Percentiles rank a stretch among this genome's conserved stretches.
Conservation (phyloP, 2,888 invertebrate genomes). For the Sphaerophoria taeniata region DNA sequence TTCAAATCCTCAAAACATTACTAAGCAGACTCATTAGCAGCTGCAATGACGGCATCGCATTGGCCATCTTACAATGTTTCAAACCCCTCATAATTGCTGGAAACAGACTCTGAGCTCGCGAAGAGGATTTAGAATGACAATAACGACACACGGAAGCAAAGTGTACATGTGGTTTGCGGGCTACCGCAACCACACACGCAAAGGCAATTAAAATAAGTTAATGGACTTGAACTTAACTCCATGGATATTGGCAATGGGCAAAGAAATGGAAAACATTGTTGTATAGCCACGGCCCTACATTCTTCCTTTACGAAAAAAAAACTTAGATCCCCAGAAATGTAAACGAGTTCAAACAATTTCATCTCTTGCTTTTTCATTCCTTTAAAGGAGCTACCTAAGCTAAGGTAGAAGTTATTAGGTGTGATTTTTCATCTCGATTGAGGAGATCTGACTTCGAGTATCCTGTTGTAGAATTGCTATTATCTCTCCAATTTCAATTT, state of each 20-base stretch:
- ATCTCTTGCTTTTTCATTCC: not conserved
- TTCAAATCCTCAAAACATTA: slow-evolving; percentile 29
- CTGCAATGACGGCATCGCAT: slow-evolving; percentile 47
- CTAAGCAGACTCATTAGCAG: slow-evolving; percentile 42
- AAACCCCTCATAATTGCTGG: slow-evolving; percentile 61
- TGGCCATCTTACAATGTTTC: slow-evolving; percentile 40
- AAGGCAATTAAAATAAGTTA: slow-evolving; percentile 82
- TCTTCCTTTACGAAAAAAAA: slow-evolving; percentile 20
- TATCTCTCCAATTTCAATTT: no score
- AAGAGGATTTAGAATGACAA: not conserved
- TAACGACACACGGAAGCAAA: not conserved
- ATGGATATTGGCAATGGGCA: slow-evolving; percentile 6
- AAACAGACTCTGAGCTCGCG: slow-evolving; percentile 15
- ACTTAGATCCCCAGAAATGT: no score
- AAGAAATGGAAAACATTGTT: slow-evolving; percentile 45
- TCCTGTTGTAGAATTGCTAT: no score
- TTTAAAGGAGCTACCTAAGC: no score
- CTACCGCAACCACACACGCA: slow-evolving; percentile 77
- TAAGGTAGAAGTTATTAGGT: no score
- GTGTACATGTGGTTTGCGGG: slow-evolving; percentile 5
- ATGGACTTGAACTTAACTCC: slow-evolving; percentile 77
- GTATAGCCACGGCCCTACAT: slow-evolving; percentile 24
- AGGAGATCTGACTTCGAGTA: no score
- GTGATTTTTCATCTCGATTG: no score
- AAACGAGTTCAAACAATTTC: no score